Evolutionary conservation across 2,113 vertebrate species (phyloP).

Genomic region (Pedetes capensis): DNA sequence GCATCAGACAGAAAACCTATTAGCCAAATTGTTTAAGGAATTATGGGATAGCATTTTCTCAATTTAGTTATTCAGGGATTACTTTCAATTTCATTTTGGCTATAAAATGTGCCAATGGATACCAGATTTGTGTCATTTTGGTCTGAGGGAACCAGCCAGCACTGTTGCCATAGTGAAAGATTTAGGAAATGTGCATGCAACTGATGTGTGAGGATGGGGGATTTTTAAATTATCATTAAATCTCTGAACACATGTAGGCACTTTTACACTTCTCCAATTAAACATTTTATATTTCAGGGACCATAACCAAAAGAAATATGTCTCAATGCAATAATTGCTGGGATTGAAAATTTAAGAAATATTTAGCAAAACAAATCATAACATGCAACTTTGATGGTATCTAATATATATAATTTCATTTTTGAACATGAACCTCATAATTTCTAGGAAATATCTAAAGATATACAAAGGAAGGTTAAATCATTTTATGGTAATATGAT

Average conservation of each 20-base stretch:
- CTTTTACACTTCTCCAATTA: background rate
- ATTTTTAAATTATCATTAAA: conserved; percentile 49
- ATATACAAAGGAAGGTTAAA: background rate
- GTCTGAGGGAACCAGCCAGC: background rate
- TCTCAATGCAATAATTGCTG: background rate
- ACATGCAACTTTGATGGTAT: background rate
- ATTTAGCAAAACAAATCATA: background rate
- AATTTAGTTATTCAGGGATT: conserved; percentile 44
- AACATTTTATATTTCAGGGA: conserved; percentile 14
- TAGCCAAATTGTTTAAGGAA: conserved; percentile 41
- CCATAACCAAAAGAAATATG: background rate
- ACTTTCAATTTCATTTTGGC: conserved; percentile 49
- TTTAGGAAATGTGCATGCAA: background rate
- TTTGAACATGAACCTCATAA: background rate
- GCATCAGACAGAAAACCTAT: conserved; percentile 50
- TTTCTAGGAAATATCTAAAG: conserved; percentile 23
- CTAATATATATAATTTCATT: conserved; percentile 46
- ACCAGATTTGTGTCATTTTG: conserved; percentile 40
- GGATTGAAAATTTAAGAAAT: background rate
- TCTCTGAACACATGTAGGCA: background rate
- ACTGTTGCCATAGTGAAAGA: conserved; percentile 18
- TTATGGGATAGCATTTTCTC: background rate
- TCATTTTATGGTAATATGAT: background rate
- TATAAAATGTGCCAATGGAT: background rate
- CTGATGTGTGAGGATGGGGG: background rate